Base-by-base conservation (phyloP, 2,888 invertebrate genomes). In the Ophioninae sp. region DNA sequence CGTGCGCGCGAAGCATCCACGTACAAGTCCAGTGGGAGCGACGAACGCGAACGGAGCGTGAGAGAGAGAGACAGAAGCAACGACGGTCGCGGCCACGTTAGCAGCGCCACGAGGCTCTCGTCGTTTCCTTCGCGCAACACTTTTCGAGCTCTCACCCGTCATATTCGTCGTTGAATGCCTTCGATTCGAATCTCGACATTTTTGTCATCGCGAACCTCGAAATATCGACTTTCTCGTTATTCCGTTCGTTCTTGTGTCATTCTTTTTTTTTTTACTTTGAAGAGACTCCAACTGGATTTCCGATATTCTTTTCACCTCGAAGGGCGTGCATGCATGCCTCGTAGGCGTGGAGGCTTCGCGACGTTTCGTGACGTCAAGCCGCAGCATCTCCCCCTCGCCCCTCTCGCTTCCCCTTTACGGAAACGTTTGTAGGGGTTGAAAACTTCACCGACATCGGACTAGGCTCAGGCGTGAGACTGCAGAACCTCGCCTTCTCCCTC, bases 391-490 rank as follows among this genome's bases (percentile, higher is more conserved):
- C 17, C 64, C 39, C 41, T 64, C 39, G 0, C 37, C 8, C 62
- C 7, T 10, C 21, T 21, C 2, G 13, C 57, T 17, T 17, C 57
- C n/a, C 57, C n/a, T 7, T 10, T 59, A 21, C 20, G 21, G 20
- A 59, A 7, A 59, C 59, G 21, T 21, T 59, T 21, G 59, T 59
- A 59, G 82, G 78, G 83, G 75, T 81, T 74, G 83, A 77, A 80
- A 23, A 76, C 64, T 73, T 64, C 70, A 61, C 57, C 70, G 82
- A 72, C 62, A 68, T 74, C 57, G 77, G 77, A 73, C 74, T 80
- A 39, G 77, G 74, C 68, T 80, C 44, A 64, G 57, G 59, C 69
- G 69, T 17, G 67, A 76, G 85, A 78, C 73, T 73, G 79, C 73
- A 72, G 56, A 62, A 68, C 73, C 56, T 30, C 23, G 62, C 74